Evolutionary conservation across 1,140 invertebrate genomes (phyloP).

Genomic region (Leptinotarsa undecemlineata): DNA sequence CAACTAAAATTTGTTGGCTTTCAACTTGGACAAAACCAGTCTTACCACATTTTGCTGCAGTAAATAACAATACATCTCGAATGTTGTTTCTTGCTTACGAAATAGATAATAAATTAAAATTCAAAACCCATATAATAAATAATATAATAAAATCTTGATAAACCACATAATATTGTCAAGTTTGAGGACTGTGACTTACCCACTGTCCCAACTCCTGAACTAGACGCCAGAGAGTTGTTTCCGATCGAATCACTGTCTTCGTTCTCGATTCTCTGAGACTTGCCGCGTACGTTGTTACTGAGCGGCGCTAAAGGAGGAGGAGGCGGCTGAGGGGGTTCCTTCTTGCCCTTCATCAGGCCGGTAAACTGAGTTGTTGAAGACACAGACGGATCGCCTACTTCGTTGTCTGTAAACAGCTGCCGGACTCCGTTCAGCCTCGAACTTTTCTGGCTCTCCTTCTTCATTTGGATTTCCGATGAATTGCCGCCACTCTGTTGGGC

Average conservation of each 20-base stretch:
- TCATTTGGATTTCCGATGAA: conserved; percentile 39
- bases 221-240: conserved; percentile 63
- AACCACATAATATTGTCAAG: too few relatives aligned
- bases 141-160: too few relatives aligned
- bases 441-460: conserved; percentile 54
- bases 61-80: too few relatives aligned
- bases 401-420: conserved; percentile 49
- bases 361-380: conserved; percentile 50
- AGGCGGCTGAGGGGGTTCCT: conserved; percentile 58
- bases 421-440: conserved; percentile 55
- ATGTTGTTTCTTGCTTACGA: too few relatives aligned
- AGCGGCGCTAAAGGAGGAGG: conserved; percentile 59
- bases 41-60: too few relatives aligned
- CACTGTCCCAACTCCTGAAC: conserved; percentile 59
- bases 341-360: conserved; percentile 50
- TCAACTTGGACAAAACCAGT: too few relatives aligned
- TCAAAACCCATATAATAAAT: too few relatives aligned
- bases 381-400: conserved; percentile 48
- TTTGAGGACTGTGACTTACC: conserved; percentile 10
- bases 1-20: too few relatives aligned
- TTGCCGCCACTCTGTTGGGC: conserved; percentile 56
- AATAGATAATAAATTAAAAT: too few relatives aligned
- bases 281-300: conserved; percentile 47
- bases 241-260: conserved; percentile 63
- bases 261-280: conserved; percentile 48